Evolutionary conservation across 2,888 invertebrate species (phyloP), one percentile per base, ranked within the genome.

Genomic region (Caradrina kadenii): DNA sequence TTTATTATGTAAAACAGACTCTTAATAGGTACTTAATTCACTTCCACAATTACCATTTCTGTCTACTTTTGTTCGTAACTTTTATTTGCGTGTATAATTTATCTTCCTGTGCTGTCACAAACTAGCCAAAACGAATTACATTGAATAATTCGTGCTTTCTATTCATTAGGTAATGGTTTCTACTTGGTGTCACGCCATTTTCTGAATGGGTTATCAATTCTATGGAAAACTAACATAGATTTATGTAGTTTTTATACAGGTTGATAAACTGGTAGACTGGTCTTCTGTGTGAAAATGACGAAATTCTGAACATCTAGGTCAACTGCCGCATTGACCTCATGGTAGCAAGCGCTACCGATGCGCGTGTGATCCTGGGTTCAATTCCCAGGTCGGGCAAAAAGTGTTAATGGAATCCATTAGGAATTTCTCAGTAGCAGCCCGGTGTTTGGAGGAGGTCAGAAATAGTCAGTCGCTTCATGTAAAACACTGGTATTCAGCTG

Each of bases 111-210:
- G 4, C 21, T 63, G 67, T 73, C 59, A 54, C 59, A 19, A 21
- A 42, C 26, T 61, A 67, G 19, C 53, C 67, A 52, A 60, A 79
- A 79, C 56, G 31, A 65, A 65, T 78, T 58, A 72, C 42, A 54
- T 45, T 58, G 35, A 56, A 74, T 74, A 74, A 65, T 74, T 49
- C 17, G 2, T 35, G 48, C 56, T 70, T 15, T 61, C 53, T 50
- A 70, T 74, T 63, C 72, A 60, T 77, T 71, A 56, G 15, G 59
- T 71, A 74, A 74, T 74, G 63, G 78, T 49, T 26, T 1, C 35
- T 15, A 11, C 31, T 17, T 67, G 5, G 8, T 54, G 42, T 50
- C 76, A 66, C 66, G 67, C 59, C 10, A 48, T 59, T 50, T 75
- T 39, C 54, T 54, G 58, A 15, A 59, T 26, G 22, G 45, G 67